Evolutionary conservation across 2,113 vertebrate genomes (phyloP), one percentile per base, ranked within the genome.

Genomic region (Australoheros scitulus): DNA sequence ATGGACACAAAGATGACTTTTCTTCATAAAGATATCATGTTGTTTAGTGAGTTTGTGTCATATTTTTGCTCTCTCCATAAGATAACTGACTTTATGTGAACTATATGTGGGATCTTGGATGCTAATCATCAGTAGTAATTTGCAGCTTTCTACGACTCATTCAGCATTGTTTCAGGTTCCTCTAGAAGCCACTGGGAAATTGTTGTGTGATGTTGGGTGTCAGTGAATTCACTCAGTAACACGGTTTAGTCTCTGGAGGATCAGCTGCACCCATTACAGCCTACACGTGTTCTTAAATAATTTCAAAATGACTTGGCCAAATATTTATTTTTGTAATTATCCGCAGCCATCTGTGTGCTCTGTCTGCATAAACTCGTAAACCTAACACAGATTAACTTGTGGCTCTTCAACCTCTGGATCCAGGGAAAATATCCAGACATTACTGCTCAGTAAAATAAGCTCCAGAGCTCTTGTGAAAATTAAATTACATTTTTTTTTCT

Each of bases 241-340:
- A 29, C 55, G 11, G 26, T 80, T 29, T 64, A 26, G 4, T 75
- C 6, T 70, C 26, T 34, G n/a, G 80, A 41, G 38, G 20, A 36
- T 84, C 15, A n/a, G 32, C 15, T 6, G 1, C 59, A n/a, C 32
- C 18, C 10, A 4, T 43, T 59, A 68, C 26, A 26, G 3, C 75
- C 74, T 77, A 65, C 52, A 79, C 52, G 79, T 50, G 63, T 61
- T 76, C n/a, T 80, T 82, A 57, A 63, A 88, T 55, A 22, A 58
- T 77, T 85, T 86, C 24, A 84, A 29, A 38, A 72, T 1, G 29
- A 65, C 55, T 70, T 24, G 13, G 59, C 32, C 52, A 76, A 86
- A 77, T 61, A 60, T 72, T 78, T 1, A 77, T 78, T 77, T 84
- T 76, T 20, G 20, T 86, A 81, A 92, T 84, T 58, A 88, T 55